These are phyloP conservation scores for Fopius arisanus DNA, from an alignment of 1,140 invertebrate genomes.

Conservation along the genomic window DNA sequence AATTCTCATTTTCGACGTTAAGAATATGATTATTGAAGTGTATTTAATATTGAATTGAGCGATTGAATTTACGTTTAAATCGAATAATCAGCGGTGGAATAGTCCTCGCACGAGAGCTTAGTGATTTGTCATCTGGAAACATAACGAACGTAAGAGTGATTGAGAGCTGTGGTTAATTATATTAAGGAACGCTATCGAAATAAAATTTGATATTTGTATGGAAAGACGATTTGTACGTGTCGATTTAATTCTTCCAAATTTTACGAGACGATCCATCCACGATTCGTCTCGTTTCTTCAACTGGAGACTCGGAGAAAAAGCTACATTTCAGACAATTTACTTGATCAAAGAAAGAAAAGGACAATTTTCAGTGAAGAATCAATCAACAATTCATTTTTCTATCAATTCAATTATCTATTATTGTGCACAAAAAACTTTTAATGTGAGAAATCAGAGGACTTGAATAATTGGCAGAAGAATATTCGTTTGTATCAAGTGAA, in stretches of 20 bases:
- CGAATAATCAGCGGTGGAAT: not conserved
- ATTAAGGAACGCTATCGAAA: not conserved
- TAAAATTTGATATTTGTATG: not conserved
- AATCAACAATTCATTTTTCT: too few species aligned
- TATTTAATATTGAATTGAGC: not conserved
- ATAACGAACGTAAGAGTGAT: not conserved
- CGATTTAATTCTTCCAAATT: not conserved
- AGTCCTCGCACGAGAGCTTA: not conserved
- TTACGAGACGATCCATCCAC: too few species aligned
- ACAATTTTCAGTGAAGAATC: too few species aligned
- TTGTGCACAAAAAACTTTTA: too few species aligned
- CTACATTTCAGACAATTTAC: too few species aligned
- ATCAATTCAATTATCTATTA: too few species aligned
- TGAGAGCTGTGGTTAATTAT: not conserved
- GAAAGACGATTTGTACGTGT: not conserved
- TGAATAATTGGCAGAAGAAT: too few species aligned
- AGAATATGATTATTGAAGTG: not conserved
- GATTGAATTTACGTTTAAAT: not conserved
- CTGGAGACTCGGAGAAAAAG: too few species aligned
- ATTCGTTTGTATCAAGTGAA: too few species aligned
- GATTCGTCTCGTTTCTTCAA: too few species aligned
- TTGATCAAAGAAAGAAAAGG: too few species aligned
- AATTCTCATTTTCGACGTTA: not conserved
- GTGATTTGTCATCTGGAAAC: not conserved
- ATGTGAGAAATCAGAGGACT: too few species aligned